A percentile compares a stretch with the other conserved stretches of the same genome.
phyloP scores from a whole-genome alignment of 2,113 vertebrate genomes.

The Brienomyrus brachyistius region DNA sequence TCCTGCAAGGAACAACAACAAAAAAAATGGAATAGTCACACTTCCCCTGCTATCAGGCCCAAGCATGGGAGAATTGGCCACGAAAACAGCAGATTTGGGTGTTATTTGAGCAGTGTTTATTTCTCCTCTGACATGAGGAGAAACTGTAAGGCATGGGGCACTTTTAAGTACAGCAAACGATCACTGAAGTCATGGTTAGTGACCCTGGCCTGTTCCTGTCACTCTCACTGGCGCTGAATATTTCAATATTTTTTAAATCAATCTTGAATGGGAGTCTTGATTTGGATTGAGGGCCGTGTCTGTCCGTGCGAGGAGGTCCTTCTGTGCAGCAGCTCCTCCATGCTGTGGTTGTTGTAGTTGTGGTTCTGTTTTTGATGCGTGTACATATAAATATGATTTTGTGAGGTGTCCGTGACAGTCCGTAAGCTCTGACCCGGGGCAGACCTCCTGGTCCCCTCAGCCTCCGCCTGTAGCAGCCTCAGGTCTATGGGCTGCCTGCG shows the following conservation, averaged over 20 bases:
- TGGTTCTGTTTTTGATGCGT: background rate
- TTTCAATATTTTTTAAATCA: background rate
- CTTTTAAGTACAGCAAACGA: background rate
- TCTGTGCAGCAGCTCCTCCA: background rate
- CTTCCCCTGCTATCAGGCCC: too few species aligned
- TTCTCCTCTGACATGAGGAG: conserved; percentile 8
- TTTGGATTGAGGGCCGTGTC: background rate
- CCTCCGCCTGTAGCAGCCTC: background rate
- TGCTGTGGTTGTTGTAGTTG: background rate
- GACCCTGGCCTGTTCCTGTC: conserved; percentile 19
- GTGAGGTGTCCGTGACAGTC: background rate
- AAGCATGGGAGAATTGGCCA: background rate
- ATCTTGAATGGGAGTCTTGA: background rate
- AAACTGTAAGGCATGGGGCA: background rate
- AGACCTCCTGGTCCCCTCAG: background rate
- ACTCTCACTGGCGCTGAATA: background rate
- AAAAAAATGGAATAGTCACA: background rate
- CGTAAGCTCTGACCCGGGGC: background rate
- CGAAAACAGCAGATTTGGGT: background rate
- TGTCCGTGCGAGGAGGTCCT: too few species aligned
- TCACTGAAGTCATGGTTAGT: conserved; percentile 26
- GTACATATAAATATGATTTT: background rate
- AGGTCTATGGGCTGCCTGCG: background rate
- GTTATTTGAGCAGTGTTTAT: background rate
- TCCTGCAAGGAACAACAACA: background rate